Evolutionary conservation across 2,797 vertebrate genomes (phyloP), one percentile per base, ranked within the genome.

Genomic region (Molothrus ater): DNA sequence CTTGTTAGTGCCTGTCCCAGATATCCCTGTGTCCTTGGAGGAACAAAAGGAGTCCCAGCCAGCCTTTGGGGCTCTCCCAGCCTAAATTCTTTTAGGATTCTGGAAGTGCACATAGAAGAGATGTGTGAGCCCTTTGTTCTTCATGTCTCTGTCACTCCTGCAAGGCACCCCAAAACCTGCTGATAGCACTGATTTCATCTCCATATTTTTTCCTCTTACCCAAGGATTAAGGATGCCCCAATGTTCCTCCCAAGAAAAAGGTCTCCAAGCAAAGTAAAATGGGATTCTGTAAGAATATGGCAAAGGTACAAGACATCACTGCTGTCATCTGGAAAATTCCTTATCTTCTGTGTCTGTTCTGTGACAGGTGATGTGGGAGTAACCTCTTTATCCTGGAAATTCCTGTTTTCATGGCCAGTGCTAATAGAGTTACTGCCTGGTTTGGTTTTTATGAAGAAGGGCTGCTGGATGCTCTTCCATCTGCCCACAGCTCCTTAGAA

Each of bases 121-220:
- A 16, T n/a, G 7, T 18, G 10, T 28, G 45, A 66, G 29, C 18
- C 29, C 34, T 83, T 82, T 73, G 68, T 50, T 82, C 29, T 57
- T 45, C 14, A 2, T 19, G 31, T 28, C 43, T 69, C 20, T n/a
- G 17, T 56, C 43, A 38, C 26, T 50, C 16, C 68, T 76, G 60
- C 68, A 73, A 73, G 57, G 54, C 76, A 79, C 8, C 59, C 34
- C 24, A 13, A 57, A 64, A 47, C 21, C 43, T 85, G 13, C 56
- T 76, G 40, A 32, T 3, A 48, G 75, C 40, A n/a, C 47, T 45
- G 57, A 74, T 82, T 93, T 87, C 4, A 42, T 76, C 57, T n/a
- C 50, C 2, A 0, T 78, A 16, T 19, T 63, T 75, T 34, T 28
- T 4, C 0, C 0, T 66, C 4, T 64, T 40, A 24, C 4, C n/a